These are phyloP conservation scores for Toxotes jaculatrix DNA, from an alignment of 2,113 vertebrate species.

Conservation along the genomic window DNA sequence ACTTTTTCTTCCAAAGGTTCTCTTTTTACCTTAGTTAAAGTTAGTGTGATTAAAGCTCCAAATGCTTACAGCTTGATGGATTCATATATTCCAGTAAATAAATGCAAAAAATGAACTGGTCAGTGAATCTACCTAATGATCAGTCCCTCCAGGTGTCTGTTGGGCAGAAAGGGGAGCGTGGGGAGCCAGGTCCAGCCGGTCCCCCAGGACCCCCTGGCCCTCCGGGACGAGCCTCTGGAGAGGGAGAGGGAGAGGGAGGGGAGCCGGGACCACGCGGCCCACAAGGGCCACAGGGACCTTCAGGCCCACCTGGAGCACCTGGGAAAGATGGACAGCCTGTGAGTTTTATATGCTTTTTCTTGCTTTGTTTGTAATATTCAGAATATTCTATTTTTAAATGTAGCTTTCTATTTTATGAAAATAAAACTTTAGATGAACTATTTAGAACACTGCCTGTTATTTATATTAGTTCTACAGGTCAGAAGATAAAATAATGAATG, in stretches of 20 bases:
- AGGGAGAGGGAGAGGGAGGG: constrained; percentile 13
- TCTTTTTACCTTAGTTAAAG: background rate
- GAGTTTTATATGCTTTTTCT: constrained; percentile 59
- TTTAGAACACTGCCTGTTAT: background rate
- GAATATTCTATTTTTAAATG: background rate
- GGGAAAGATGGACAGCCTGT: constrained; percentile 83
- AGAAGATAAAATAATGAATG: constrained; percentile 6
- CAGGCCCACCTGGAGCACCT: constrained; percentile 70
- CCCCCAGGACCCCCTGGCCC: constrained; percentile 75
- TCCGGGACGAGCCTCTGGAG: constrained; percentile 55
- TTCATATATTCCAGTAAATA: background rate
- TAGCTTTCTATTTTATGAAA: background rate
- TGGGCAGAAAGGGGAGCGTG: constrained; percentile 80
- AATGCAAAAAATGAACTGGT: background rate
- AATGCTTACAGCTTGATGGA: background rate
- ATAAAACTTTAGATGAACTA: background rate
- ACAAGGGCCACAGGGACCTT: constrained; percentile 69
- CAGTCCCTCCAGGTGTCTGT: constrained; percentile 58
- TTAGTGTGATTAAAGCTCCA: background rate
- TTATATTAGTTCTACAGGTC: background rate
- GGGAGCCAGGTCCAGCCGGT: constrained; percentile 77
- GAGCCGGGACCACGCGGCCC: constrained; percentile 79
- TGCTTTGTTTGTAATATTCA: background rate
- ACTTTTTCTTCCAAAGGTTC: background rate
- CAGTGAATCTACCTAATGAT: background rate